Percentiles rank a stretch among this genome's conserved stretches.
Conservation (phyloP, 2,888 invertebrate genomes). For the Polydrusus tereticollis region DNA sequence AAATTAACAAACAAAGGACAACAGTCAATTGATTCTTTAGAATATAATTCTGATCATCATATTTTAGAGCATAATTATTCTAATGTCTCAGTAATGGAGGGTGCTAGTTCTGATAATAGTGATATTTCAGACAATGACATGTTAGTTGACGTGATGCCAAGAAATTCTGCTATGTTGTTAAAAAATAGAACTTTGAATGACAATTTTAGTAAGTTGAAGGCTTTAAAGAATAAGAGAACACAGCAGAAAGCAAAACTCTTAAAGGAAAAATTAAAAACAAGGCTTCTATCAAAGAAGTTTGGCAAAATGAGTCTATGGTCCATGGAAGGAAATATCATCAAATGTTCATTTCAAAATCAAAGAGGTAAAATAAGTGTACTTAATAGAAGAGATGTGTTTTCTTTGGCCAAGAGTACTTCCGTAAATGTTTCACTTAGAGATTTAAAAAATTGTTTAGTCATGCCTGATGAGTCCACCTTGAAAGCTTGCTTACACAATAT, state of each 20-base stretch:
- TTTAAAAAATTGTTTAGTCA: neutral
- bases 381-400: neutral
- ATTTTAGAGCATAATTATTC: too few species aligned
- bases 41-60: too few species aligned
- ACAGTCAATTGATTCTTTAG: too few species aligned
- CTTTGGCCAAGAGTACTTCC: neutral
- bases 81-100: too few species aligned
- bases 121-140: too few species aligned
- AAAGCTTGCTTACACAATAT: neutral
- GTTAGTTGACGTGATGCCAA: too few species aligned
- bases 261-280: neutral
- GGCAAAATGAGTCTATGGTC: neutral
- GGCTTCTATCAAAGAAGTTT: neutral
- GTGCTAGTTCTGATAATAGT: too few species aligned
- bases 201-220: neutral
- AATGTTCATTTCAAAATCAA: neutral
- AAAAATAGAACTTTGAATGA: neutral
- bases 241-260: neutral
- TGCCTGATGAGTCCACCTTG: neutral
- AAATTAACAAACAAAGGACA: too few species aligned
- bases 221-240: neutral
- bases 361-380: neutral
- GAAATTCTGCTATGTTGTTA: neutral
- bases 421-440: neutral
- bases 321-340: too few species aligned